Evolutionary conservation across 1,140 invertebrate genomes (phyloP).

Genomic region (Philopotamus ludificatus): DNA sequence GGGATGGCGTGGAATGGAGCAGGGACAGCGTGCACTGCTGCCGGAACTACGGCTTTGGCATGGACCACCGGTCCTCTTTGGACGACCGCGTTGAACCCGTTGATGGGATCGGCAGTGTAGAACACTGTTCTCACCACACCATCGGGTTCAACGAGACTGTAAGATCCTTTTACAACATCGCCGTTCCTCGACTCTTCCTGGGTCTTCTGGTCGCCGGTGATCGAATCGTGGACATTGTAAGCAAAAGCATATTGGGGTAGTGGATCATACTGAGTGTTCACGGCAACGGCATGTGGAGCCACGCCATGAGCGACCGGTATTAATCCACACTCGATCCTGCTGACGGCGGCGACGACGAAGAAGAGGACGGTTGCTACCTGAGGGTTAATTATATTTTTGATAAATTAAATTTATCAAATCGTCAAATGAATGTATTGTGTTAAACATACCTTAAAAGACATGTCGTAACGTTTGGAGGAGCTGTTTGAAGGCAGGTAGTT

Average conservation of each 20-base stretch:
- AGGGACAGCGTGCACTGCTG: slow-evolving; percentile 35
- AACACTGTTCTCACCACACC: slow-evolving; percentile 47
- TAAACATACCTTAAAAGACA: slow-evolving; percentile 40
- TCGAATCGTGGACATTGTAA: slow-evolving; percentile 55
- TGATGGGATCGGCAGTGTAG: slow-evolving; percentile 50
- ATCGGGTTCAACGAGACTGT: slow-evolving; percentile 54
- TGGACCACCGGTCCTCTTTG: slow-evolving; percentile 39
- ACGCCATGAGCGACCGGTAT: slow-evolving; percentile 32
- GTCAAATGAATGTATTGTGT: too few species aligned
- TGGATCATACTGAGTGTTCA: slow-evolving; percentile 51
- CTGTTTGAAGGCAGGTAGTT: slow-evolving; percentile 24
- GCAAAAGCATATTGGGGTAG: slow-evolving; percentile 56
- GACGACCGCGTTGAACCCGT: slow-evolving; percentile 51
- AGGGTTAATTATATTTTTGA: not conserved
- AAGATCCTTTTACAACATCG: slow-evolving; percentile 53
- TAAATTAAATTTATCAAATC: not conserved
- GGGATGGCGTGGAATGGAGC: slow-evolving; percentile 43
- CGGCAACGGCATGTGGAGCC: slow-evolving; percentile 44
- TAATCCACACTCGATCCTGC: slow-evolving; percentile 36
- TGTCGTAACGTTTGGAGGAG: slow-evolving; percentile 25
- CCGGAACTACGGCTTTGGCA: slow-evolving; percentile 29
- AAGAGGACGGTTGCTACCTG: slow-evolving; percentile 37
- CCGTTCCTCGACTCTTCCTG: slow-evolving; percentile 56
- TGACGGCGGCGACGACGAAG: slow-evolving; percentile 28
- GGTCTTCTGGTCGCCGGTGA: slow-evolving; percentile 56